These are phyloP conservation scores for Ennomos fuscantarius DNA, from an alignment of 2,888 invertebrate species.

Conservation along the genomic window DNA sequence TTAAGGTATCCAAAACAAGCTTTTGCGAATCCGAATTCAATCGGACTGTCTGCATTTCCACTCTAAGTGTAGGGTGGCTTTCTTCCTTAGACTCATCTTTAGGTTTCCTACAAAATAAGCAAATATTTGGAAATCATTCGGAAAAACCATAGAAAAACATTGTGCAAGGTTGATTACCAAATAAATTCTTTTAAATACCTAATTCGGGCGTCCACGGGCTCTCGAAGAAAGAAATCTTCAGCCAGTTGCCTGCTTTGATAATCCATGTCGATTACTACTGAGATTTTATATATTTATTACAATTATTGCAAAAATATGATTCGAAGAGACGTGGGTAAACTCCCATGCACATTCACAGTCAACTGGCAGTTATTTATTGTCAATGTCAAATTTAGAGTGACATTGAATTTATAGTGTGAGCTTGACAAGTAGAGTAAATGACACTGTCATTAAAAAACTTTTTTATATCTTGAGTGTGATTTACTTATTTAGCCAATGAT, in stretches of 20 bases:
- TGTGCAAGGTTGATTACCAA: slow-evolving; percentile 35
- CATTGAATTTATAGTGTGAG: too few species aligned
- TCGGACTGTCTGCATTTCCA: slow-evolving; percentile 90
- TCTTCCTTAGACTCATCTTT: slow-evolving; percentile 78
- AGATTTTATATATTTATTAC: slow-evolving; percentile 18
- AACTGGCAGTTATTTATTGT: slow-evolving; percentile 3
- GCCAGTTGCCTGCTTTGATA: slow-evolving; percentile 83
- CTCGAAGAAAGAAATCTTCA: slow-evolving; percentile 87
- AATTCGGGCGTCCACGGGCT: slow-evolving; percentile 86
- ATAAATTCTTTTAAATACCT: slow-evolving; percentile 61
- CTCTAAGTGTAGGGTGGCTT: slow-evolving; percentile 85
- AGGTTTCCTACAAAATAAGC: slow-evolving; percentile 58
- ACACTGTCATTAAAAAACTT: too few species aligned
- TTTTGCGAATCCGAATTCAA: slow-evolving; percentile 89
- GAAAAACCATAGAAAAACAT: slow-evolving; percentile 35
- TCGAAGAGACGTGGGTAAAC: slow-evolving; percentile 10
- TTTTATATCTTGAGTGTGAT: too few species aligned
- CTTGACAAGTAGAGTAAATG: too few species aligned
- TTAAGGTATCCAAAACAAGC: slow-evolving; percentile 89
- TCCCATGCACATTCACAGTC: too few species aligned
- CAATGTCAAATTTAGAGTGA: slow-evolving; percentile 2
- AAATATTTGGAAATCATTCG: slow-evolving; percentile 9
- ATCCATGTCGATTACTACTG: slow-evolving; percentile 74
- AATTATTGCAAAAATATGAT: slow-evolving; percentile 7
- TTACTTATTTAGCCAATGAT: too few species aligned